Base-by-base conservation (phyloP, 2,113 vertebrate genomes). In the Anhinga rufa region DNA sequence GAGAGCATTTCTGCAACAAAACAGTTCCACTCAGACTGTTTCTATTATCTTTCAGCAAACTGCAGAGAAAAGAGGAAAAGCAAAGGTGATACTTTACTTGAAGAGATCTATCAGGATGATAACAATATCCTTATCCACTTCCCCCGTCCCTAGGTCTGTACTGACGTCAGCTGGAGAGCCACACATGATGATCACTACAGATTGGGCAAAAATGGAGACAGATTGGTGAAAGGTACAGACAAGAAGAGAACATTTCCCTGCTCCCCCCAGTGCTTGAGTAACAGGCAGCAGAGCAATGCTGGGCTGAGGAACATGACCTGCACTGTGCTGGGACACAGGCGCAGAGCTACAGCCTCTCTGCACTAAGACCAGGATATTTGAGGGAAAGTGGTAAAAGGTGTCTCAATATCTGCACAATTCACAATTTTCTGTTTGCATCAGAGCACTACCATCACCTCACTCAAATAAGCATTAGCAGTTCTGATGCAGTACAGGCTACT, bases 21-120 rank as follows among this genome's bases (percentile, higher is more conserved):
- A 83, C 40, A 62, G 55, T 89, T 95, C 19, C 31, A 60, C 9
- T 81, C 87, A 52, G 26, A 62, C 9, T 46, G 31, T 85, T 95
- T 91, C 44, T 38, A 69, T 91, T 91, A 42, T 76, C 38, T 57
- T 81, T 75, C 60, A 95, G 66, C 44, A 88, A 92, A 91, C 28
- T 60, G 38, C 75, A 95, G 52, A 91, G 61, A 75, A 71, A 51
- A 88, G 6, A 76, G 49, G n/a, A 81, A 32, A 72, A 55, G 32
- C 60, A 79, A 62, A 70, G 52, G 65, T 62, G 61, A 84, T 61
- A 97, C 99, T 98, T 96, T 98, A 99, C 99, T 98, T 99, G 98
- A 98, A 99, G 74, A 99, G 95, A 96, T 99, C 99, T 42, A 99
- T 93, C 58, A 99, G 98, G 92, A 99, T 97, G 90, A 99, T 98